Base-by-base conservation (phyloP, 2,888 invertebrate genomes). In the Cephus sareptanus region DNA sequence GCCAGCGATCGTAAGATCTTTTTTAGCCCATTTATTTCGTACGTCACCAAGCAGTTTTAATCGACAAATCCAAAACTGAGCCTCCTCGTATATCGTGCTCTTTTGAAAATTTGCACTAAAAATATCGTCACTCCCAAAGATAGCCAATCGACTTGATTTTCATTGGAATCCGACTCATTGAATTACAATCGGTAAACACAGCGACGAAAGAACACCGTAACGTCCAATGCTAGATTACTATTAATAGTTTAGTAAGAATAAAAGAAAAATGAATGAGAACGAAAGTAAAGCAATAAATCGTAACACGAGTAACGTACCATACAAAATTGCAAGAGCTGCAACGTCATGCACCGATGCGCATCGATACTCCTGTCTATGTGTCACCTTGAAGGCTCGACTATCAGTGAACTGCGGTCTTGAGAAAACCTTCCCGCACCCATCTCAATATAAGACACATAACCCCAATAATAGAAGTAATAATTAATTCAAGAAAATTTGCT, bases 321-420 rank as follows among this genome's bases (percentile, higher is more conserved):
- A 74, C 74, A 35, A 74, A 74, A 74, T 74, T 35, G 35, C 37
- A 31, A 37, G 37, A 37, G 35, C 77, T 34, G 74, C 71, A 74
- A 78, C 80, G 83, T 84, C 83, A 85, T 84, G 86, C 87, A 82
- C 82, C 84, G 84, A 81, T 85, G 85, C 82, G 85, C 83, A 83
- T 80, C 77, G 80, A 77, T 81, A 81, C 80, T 79, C 80, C 79
- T 79, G 81, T 3, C 23, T 37, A 13, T 74, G 35, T 37, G 34
- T 85, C 83, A 84, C 83, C 86, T 86, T 84, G 85, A 85, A 85
- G 81, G 80, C 56, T 80, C 82, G 79, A 82, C 79, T 82, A 81
- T 82, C 81, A 80, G 80, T 79, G 80, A 84, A 82, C 82, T 80
- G 80, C 75, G 75, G 76, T 76, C 76, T 78, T 79, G 78, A 81